A percentile compares a stretch with the other conserved stretches of the same genome.
Conservation (phyloP, 2,797 vertebrate species). For the Diceros bicornis region DNA sequence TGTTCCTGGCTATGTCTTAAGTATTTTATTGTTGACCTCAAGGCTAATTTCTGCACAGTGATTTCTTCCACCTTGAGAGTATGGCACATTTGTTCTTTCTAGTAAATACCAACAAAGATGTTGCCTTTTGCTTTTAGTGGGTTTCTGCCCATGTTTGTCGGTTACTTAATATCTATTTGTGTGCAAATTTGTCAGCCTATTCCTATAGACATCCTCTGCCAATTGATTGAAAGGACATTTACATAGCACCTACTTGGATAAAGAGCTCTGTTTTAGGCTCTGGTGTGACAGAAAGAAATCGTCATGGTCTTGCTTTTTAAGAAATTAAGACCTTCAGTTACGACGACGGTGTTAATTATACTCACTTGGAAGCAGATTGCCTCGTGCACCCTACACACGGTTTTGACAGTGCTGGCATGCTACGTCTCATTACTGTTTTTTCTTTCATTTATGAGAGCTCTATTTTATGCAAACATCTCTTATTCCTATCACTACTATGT, state of each 20-base stretch:
- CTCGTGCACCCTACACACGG: neutral
- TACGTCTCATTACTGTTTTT: slow-evolving; percentile 7
- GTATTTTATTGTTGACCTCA: slow-evolving; percentile 63
- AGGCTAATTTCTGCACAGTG: slow-evolving; percentile 53
- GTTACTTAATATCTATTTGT: slow-evolving; percentile 50
- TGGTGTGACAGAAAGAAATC: slow-evolving; percentile 57
- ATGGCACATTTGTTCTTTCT: neutral
- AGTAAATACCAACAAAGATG: slow-evolving; percentile 18
- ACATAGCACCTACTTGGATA: slow-evolving; percentile 32
- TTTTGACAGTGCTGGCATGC: neutral
- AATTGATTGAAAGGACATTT: slow-evolving; percentile 58
- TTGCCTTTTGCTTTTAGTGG: slow-evolving; percentile 39
- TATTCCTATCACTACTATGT: neutral
- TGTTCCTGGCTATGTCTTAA: slow-evolving; percentile 10
- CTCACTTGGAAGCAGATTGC: slow-evolving; percentile 31
- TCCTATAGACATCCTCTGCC: slow-evolving; percentile 16
- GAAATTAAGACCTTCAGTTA: slow-evolving; percentile 68
- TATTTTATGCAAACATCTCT: slow-evolving; percentile 34
- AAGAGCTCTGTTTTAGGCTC: slow-evolving; percentile 42
- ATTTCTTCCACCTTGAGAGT: neutral
- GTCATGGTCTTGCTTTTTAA: slow-evolving; percentile 54
- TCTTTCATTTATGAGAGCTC: slow-evolving; percentile 40
- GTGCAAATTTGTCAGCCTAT: slow-evolving; percentile 41
- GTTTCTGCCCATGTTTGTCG: neutral
- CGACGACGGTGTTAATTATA: slow-evolving; percentile 41